Conservation (phyloP, 2,888 invertebrate genomes). For the Philereme transversata region DNA sequence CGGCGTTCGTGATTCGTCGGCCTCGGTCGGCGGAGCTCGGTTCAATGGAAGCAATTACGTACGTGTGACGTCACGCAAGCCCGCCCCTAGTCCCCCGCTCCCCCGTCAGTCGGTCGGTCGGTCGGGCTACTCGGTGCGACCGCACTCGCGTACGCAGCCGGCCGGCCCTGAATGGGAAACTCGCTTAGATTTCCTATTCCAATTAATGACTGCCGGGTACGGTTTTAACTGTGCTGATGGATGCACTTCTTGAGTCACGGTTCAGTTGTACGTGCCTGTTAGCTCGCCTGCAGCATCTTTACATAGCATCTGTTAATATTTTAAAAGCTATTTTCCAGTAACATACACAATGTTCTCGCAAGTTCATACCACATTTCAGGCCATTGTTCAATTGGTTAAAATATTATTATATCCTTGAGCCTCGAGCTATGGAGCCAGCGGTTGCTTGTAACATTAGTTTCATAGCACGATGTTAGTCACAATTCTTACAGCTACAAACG, state of each 20-base stretch:
- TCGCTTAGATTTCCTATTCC: constrained; percentile 22
- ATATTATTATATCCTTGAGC: neutral
- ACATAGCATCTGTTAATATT: neutral
- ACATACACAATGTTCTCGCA: constrained; percentile 6
- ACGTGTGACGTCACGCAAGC: constrained; percentile 69
- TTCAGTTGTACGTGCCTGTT: constrained; percentile 4
- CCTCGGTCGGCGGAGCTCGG: constrained; percentile 61
- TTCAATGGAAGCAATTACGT: constrained; percentile 66
- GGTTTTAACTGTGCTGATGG: constrained; percentile 10
- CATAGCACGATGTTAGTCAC: neutral
- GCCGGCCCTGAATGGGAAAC: constrained; percentile 31
- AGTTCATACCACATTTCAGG: constrained; percentile 13
- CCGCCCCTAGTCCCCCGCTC: constrained; percentile 37
- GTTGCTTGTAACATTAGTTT: neutral
- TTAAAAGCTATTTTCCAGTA: constrained; percentile 1
- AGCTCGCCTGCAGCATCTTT: neutral
- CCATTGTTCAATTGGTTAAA: constrained; percentile 11
- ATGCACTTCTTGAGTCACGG: constrained; percentile 3
- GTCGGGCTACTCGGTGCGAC: constrained; percentile 31
- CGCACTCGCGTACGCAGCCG: constrained; percentile 25
- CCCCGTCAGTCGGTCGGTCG: neutral
- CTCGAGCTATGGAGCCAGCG: neutral
- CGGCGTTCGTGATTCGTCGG: constrained; percentile 62
- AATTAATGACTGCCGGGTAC: constrained; percentile 19
- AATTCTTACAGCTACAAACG: constrained; percentile 1